Percentiles rank a stretch among this genome's conserved stretches.
These are phyloP conservation scores for Pipa parva DNA, from an alignment of 2,113 vertebrate genomes.

Conservation along the genomic window DNA sequence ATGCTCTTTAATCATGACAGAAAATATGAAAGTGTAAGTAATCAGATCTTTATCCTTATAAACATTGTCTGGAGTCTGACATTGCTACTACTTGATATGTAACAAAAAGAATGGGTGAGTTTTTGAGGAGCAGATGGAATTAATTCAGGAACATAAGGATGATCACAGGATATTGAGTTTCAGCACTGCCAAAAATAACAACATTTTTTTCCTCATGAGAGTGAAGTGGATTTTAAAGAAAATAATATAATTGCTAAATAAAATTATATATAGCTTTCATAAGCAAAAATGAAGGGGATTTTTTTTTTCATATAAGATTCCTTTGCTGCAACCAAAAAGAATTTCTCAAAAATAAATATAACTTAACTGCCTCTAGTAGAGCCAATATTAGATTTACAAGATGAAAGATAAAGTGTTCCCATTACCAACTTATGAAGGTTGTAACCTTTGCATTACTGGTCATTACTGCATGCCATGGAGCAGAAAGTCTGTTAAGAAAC, in stretches of 20 bases:
- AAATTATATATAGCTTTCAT: conserved; percentile 6
- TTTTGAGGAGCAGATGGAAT: background rate
- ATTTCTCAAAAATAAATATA: conserved; percentile 16
- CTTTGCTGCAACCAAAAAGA: background rate
- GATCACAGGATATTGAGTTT: background rate
- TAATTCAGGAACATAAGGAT: background rate
- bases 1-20: background rate
- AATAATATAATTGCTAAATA: background rate
- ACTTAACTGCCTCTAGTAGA: conserved; percentile 51
- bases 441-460: conserved; percentile 58
- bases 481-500: conserved; percentile 63
- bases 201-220: background rate
- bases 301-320: conserved; percentile 1
- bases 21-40: conserved; percentile 9
- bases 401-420: conserved; percentile 63
- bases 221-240: background rate
- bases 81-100: background rate
- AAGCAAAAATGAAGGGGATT: background rate
- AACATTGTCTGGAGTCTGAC: conserved; percentile 11
- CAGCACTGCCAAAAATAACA: background rate
- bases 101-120: background rate
- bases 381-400: conserved; percentile 56
- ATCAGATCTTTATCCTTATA: background rate
- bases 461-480: conserved; percentile 62
- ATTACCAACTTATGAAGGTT: conserved; percentile 54